phyloP scores from a whole-genome alignment of 2,797 vertebrate genomes.

The Anguilla pacifica region DNA sequence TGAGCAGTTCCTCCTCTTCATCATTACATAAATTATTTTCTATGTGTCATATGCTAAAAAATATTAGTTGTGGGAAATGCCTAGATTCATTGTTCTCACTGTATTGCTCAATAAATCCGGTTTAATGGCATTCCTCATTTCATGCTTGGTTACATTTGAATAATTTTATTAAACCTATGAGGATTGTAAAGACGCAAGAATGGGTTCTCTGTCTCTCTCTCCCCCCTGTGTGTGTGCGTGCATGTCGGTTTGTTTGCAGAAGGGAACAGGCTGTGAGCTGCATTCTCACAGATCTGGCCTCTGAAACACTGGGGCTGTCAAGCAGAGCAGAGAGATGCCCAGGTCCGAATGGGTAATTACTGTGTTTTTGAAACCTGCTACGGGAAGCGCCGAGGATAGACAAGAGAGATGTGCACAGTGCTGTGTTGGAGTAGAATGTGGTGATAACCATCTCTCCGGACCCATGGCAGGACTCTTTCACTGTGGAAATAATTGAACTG shows the following conservation, averaged over 20 bases:
- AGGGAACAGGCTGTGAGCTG: not conserved
- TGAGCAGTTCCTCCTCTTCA: too few relatives aligned
- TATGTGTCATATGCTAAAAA: too few relatives aligned
- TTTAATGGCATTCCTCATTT: too few relatives aligned
- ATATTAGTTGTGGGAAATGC: too few relatives aligned
- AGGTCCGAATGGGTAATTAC: conserved; percentile 54
- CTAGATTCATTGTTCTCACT: too few relatives aligned
- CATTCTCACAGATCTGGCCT: not conserved
- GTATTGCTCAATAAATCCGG: too few relatives aligned
- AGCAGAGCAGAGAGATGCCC: conserved; percentile 43
- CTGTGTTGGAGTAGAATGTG: conserved; percentile 47
- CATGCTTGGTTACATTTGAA: too few relatives aligned
- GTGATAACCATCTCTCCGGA: conserved; percentile 50
- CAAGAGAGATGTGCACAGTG: not conserved
- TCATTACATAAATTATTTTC: too few relatives aligned
- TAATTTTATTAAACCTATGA: too few relatives aligned
- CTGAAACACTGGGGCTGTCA: conserved; percentile 30
- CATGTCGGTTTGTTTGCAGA: not conserved
- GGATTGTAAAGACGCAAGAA: too few relatives aligned
- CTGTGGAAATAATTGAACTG: conserved; percentile 65
- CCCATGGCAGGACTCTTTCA: conserved; percentile 46
- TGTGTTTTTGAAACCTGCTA: conserved; percentile 39
- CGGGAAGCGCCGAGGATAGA: conserved; percentile 30
- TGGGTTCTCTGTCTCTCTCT: not conserved
- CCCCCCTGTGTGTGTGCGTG: not conserved